Base-by-base conservation (phyloP, 64 coral and sea anemone genomes). In the Stylophora pistillata region DNA sequence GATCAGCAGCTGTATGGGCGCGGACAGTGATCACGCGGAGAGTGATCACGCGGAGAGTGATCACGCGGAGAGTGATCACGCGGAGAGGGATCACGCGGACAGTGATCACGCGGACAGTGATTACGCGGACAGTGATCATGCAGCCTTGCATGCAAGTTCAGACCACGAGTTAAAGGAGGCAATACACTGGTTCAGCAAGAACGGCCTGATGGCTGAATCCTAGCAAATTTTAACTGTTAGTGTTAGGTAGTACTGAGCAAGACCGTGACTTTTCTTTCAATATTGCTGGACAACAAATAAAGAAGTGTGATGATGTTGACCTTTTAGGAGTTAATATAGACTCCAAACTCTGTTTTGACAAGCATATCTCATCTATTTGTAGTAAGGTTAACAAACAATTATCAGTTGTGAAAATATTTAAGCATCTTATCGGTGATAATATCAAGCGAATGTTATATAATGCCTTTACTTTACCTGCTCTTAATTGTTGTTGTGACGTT, bases 1-100 rank as follows among this genome's bases (percentile, higher is more conserved):
- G 86, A 88, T 78, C 73, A 88, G 74, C 86, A 88, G 41, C 55
- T 88, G 56, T 88, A 88, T 73, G 30, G 55, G n/a, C 55, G 58
- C 86, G 25, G 86, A 87, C 33, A 87, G 15, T 14, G 84, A 86
- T 55, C 66, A 55, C n/a, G 14, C 13, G 21, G n/a, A n/a, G n/a
- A n/a, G n/a, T n/a, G n/a, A n/a, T n/a, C n/a, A n/a, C n/a, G n/a
- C n/a, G n/a, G n/a, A n/a, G n/a, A n/a, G n/a, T n/a, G n/a, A n/a
- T n/a, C n/a, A n/a, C n/a, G n/a, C n/a, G n/a, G n/a, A n/a, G n/a
- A n/a, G n/a, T n/a, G n/a, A n/a, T n/a, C n/a, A n/a, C n/a, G n/a
- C n/a, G n/a, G n/a, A n/a, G n/a, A n/a, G n/a, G n/a, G n/a, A n/a
- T n/a, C n/a, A n/a, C n/a, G n/a, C n/a, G n/a, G n/a, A n/a, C n/a